Percentiles rank a stretch among this genome's conserved stretches.
phyloP scores from a whole-genome alignment of 1,140 invertebrate genomes.

The Paraescarpia echinospica region DNA sequence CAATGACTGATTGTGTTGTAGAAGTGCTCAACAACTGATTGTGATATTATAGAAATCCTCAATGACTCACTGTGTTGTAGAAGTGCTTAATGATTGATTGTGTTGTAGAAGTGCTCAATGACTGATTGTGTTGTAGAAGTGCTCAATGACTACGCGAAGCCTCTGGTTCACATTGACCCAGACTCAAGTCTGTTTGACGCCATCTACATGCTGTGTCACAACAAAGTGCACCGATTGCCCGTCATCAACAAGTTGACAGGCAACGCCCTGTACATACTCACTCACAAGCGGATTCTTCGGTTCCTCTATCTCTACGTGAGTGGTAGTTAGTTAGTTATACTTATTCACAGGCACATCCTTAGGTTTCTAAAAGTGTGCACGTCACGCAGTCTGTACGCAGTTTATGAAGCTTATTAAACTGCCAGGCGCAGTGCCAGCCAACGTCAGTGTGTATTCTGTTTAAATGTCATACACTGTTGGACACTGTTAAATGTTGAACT shows the following conservation, averaged over 20 bases:
- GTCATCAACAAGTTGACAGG: conserved; percentile 91
- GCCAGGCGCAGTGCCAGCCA: too few relatives aligned
- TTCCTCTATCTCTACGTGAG: conserved; percentile 98
- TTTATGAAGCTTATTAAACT: too few relatives aligned
- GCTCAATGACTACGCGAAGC: conserved; percentile 45
- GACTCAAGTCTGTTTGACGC: conserved; percentile 78
- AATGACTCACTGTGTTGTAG: background rate
- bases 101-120: background rate
- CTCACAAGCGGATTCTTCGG: conserved; percentile 94
- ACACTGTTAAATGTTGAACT: too few relatives aligned
- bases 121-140: conserved; percentile 44
- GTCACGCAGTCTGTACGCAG: too few relatives aligned
- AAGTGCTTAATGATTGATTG: background rate
- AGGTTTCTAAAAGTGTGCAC: too few relatives aligned
- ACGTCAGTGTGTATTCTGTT: too few relatives aligned
- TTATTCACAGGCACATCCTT: too few relatives aligned
- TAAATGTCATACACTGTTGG: too few relatives aligned
- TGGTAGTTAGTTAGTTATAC: too few relatives aligned
- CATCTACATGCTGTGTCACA: conserved; percentile 86
- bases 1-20: conserved; percentile 33
- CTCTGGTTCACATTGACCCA: conserved; percentile 56
- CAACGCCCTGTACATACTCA: conserved; percentile 95
- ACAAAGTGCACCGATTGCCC: conserved; percentile 89
- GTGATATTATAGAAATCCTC: background rate
- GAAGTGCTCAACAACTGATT: conserved; percentile 30